Conservation (phyloP, 2,797 vertebrate genomes). For the Lepilemur ruficaudatus region DNA sequence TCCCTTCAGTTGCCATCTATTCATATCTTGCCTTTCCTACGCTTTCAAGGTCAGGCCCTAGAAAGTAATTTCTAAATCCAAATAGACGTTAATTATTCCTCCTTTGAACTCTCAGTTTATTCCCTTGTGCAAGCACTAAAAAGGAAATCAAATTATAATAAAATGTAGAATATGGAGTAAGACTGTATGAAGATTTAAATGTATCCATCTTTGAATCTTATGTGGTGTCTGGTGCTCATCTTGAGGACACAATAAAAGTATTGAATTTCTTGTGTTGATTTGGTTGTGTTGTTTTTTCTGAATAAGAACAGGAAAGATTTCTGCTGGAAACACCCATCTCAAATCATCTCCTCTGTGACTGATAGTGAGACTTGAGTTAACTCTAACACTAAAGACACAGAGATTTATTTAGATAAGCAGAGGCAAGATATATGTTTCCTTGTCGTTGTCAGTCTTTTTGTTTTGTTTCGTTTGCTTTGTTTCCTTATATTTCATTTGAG, state of each 20-base stretch:
- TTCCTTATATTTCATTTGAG: not conserved
- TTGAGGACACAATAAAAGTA: not conserved
- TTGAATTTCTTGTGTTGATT: not conserved
- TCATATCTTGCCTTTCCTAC: not conserved
- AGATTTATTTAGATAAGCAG: not conserved
- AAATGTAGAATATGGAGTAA: not conserved
- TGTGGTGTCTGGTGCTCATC: not conserved
- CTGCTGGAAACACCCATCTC: not conserved
- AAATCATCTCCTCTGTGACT: not conserved
- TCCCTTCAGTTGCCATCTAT: not conserved
- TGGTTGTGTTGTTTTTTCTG: not conserved
- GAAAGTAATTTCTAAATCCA: not conserved
- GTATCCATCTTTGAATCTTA: not conserved
- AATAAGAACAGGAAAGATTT: not conserved
- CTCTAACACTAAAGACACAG: not conserved
- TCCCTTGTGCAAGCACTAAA: not conserved
- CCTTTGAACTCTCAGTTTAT: not conserved
- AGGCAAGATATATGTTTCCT: not conserved
- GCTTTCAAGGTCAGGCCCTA: not conserved
- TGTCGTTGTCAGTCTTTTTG: not conserved
- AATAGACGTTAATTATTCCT: not conserved
- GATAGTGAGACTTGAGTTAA: not conserved
- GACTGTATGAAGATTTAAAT: not conserved
- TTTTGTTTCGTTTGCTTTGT: not conserved
- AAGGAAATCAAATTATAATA: not conserved